Percentiles rank a stretch among this genome's conserved stretches.
Conservation (phyloP, 2,888 invertebrate species). For the Nemotelus pantherinus region DNA sequence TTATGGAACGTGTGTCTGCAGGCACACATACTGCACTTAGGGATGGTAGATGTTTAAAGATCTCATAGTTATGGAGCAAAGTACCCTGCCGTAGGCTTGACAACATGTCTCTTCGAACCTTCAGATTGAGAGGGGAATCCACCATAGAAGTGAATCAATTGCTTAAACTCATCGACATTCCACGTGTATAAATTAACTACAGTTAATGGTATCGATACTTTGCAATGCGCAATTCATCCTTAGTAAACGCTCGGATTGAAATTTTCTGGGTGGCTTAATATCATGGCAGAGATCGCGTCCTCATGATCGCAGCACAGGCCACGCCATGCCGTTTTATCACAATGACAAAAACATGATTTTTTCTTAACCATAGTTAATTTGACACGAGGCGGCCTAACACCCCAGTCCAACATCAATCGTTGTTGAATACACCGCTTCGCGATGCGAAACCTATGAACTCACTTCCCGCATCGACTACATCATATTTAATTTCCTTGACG, state of each 20-base stretch:
- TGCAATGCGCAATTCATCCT: no score
- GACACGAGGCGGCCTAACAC: constrained; percentile 40
- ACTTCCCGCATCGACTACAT: constrained; percentile 12
- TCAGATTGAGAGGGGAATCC: no score
- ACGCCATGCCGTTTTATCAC: constrained; percentile 35
- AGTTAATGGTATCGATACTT: no score
- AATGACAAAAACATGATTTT: constrained; percentile 44
- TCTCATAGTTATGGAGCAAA: no score
- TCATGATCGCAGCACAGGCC: constrained; percentile 19
- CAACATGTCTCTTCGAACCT: no score
- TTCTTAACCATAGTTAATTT: constrained; percentile 41
- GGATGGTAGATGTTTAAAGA: neutral
- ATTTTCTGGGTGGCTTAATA: constrained; percentile 28
- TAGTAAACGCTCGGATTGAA: neutral
- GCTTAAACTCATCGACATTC: no score
- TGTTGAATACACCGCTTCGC: neutral
- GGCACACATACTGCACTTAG: neutral
- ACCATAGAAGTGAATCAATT: no score
- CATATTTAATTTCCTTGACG: constrained; percentile 37
- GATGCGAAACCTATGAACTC: constrained; percentile 1
- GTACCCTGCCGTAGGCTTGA: no score
- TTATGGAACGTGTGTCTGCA: neutral
- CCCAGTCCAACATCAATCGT: neutral
- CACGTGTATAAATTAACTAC: no score
- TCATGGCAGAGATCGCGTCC: constrained; percentile 4